Conservation (phyloP, 2,113 vertebrate genomes). For the Psilopsiagon aurifrons region DNA sequence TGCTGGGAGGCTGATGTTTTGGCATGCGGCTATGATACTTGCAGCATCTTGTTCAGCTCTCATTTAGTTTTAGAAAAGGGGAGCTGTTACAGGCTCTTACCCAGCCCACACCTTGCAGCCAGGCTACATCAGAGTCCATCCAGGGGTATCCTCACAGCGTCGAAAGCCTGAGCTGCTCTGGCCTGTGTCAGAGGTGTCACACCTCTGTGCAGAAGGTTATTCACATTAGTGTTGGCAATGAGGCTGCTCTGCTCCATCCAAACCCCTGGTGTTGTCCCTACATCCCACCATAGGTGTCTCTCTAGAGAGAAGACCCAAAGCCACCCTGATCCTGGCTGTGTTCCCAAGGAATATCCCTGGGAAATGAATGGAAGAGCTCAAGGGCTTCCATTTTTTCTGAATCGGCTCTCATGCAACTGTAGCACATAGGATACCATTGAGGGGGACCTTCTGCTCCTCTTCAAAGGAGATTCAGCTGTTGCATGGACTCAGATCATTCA, state of each 20-base stretch:
- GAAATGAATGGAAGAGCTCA: not conserved
- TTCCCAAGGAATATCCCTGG: not conserved
- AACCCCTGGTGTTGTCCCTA: not conserved
- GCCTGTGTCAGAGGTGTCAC: not conserved
- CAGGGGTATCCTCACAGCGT: not conserved
- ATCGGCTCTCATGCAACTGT: not conserved
- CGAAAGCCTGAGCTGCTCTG: not conserved
- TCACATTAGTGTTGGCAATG: not conserved
- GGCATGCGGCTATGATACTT: rapidly evolving
- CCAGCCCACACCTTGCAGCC: not conserved
- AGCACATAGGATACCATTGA: not conserved
- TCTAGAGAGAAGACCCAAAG: not conserved
- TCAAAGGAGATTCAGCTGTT: not conserved
- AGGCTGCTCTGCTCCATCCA: not conserved
- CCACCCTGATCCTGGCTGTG: rapidly evolving
- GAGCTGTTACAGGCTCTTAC: not conserved
- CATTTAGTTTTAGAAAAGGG: no score
- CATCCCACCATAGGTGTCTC: not conserved
- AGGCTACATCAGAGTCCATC: not conserved
- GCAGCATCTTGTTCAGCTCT: not conserved
- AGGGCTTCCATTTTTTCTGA: not conserved
- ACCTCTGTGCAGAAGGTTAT: not conserved
- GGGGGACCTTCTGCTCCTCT: not conserved
- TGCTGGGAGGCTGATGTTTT: rapidly evolving
- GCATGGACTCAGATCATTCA: conserved; percentile 12